Percentiles rank a stretch among this genome's conserved stretches.
Evolutionary conservation across 53 echinoderm and acorn worm species (phyloP).

Genomic region (Astropecten irregularis): DNA sequence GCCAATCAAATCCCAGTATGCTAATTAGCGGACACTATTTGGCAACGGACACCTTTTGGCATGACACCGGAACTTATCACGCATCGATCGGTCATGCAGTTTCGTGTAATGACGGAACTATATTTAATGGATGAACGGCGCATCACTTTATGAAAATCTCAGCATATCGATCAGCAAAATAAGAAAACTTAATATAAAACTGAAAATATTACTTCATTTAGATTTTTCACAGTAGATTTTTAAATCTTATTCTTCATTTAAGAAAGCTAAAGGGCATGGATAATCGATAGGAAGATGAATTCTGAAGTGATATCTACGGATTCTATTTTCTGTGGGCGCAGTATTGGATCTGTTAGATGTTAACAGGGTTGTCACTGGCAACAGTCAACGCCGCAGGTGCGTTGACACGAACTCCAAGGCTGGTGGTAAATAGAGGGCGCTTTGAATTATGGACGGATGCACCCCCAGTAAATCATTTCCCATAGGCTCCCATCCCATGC

Average conservation of each 20-base stretch:
- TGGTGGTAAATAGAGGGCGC: too few relatives aligned
- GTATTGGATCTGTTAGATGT: not conserved
- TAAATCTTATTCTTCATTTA: not conserved
- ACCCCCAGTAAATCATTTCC: too few relatives aligned
- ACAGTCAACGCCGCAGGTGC: constrained; percentile 36
- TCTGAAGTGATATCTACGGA: too few relatives aligned
- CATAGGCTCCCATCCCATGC: too few relatives aligned
- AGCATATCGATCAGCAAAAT: not conserved
- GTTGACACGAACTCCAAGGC: too few relatives aligned
- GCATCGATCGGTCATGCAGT: not conserved
- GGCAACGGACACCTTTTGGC: too few relatives aligned
- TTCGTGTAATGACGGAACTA: constrained; percentile 45
- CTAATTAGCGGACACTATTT: too few relatives aligned
- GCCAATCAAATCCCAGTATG: too few relatives aligned
- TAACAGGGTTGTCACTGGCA: constrained; percentile 38
- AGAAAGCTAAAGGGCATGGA: not conserved
- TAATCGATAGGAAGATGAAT: not conserved
- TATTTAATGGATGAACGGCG: constrained; percentile 47
- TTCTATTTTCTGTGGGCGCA: not conserved
- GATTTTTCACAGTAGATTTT: too few relatives aligned
- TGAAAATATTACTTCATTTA: not conserved
- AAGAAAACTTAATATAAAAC: not conserved
- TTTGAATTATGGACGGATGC: too few relatives aligned
- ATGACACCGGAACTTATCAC: not conserved
- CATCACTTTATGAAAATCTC: not conserved